Evolutionary conservation across 2,888 invertebrate genomes (phyloP), one percentile per base, ranked within the genome.

Genomic region (Apamea epomidion): DNA sequence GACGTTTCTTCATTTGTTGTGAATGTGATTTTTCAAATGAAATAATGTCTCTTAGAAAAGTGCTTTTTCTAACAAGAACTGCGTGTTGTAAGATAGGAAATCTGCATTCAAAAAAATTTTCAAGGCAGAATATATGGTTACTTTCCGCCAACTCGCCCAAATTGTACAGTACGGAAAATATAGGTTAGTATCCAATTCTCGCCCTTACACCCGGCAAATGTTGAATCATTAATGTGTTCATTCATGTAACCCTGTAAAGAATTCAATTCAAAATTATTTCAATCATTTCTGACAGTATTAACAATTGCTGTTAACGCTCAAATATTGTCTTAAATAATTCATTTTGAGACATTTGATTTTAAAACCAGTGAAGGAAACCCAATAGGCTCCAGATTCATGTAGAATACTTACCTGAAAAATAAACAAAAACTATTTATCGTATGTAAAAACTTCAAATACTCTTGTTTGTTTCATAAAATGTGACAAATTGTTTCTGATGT

Each of bases 11-110:
- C 90, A 92, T 84, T 90, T 90, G 89, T 89, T 91, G 93, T 93
- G 91, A 93, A 93, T 93, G 92, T 92, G 91, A 91, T 91, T 92
- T 84, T 87, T 87, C 60, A 86, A 89, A 86, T 90, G 88, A 89
- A 90, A 92, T 87, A 92, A 97, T 97, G 97, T 95, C 95, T 92
- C 91, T 97, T 62, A 94, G 94, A 92, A 97, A 96, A 94, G 93
- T 94, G 88, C 90, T 96, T 87, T 94, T 92, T 90, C 89, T 96
- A 87, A 93, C 95, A 77, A 95, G 93, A 92, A 91, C 93, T 74
- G 90, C 93, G 74, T 96, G 93, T 91, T 94, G 93, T 91, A 95
- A 93, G 88, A 91, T 92, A 75, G 82, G 92, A 69, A 94, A 93
- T 85, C 85, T 95, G 73, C 94, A 95, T 87, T 89, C 92, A 62